phyloP scores from a whole-genome alignment of 1,140 invertebrate genomes.

The Copidosoma floridanum region DNA sequence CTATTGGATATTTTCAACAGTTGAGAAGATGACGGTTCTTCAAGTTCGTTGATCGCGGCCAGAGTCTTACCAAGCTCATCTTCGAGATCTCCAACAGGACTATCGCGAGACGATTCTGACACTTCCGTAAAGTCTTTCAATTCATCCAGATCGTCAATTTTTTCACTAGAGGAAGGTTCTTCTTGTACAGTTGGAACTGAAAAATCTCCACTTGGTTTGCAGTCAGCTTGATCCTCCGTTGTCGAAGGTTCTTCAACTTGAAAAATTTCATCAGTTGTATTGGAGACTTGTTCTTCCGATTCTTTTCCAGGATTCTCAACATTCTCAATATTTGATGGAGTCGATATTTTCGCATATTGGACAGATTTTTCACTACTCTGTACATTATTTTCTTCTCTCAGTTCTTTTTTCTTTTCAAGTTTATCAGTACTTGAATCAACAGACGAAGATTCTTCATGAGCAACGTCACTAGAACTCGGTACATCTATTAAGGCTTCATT shows the following conservation, averaged over 20 bases:
- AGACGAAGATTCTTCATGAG: neutral
- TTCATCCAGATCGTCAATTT: neutral
- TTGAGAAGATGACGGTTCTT: too few species aligned
- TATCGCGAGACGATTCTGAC: neutral
- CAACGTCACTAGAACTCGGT: neutral
- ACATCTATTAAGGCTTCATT: conserved; percentile 1
- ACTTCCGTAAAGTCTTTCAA: neutral
- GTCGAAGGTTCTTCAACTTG: too few species aligned
- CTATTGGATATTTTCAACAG: neutral
- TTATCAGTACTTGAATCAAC: too few species aligned
- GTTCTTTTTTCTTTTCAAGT: neutral
- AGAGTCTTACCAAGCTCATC: neutral
- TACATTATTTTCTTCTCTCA: neutral
- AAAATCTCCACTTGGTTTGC: neutral
- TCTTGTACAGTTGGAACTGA: neutral
- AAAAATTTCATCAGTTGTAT: neutral
- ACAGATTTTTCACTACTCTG: neutral
- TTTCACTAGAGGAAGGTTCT: conserved; percentile 1
- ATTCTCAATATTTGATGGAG: too few species aligned
- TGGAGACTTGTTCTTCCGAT: neutral
- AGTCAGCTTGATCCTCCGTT: neutral
- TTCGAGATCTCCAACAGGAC: conserved; percentile 1
- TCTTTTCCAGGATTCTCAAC: too few species aligned
- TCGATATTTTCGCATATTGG: too few species aligned
- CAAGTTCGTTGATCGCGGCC: neutral